Percentiles rank a stretch among this genome's conserved stretches.
Conservation (phyloP, 1,140 invertebrate species). For the Diploscapter pachys region DNA sequence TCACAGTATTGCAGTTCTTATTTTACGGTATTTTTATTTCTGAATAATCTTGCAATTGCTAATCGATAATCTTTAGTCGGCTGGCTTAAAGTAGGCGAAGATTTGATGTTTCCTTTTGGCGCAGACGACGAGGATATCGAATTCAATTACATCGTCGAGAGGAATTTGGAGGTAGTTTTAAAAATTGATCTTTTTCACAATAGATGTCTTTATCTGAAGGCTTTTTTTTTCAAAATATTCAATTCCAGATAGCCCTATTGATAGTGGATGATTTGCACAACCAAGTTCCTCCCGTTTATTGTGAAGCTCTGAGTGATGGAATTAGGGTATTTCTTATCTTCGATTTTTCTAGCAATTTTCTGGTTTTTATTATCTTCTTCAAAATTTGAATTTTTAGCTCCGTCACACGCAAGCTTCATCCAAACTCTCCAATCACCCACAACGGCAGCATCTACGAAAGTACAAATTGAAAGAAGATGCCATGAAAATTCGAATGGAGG, state of each 20-base stretch:
- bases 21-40: slow-evolving; percentile 70
- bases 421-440: slow-evolving; percentile 31
- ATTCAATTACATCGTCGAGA: slow-evolving; percentile 43
- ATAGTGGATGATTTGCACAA: slow-evolving; percentile 43
- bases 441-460: slow-evolving; percentile 36
- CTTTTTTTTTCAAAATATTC: neutral
- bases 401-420: slow-evolving; percentile 28
- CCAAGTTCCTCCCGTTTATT: slow-evolving; percentile 43
- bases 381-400: slow-evolving; percentile 8
- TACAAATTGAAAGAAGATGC: slow-evolving; percentile 27
- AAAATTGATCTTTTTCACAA: too few species aligned
- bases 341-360: too few species aligned
- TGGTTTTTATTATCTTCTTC: too few species aligned
- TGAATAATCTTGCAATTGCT: too few species aligned
- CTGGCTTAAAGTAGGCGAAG: slow-evolving; percentile 73
- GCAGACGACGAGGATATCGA: slow-evolving; percentile 44
- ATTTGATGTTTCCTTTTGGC: slow-evolving; percentile 46
- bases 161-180: slow-evolving; percentile 35
- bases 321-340: slow-evolving; percentile 17
- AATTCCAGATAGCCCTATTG: slow-evolving; percentile 28
- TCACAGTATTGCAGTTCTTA: slow-evolving; percentile 79
- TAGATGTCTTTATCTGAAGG: too few species aligned
- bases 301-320: slow-evolving; percentile 37
- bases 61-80: neutral
- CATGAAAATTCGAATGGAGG: slow-evolving; percentile 25